phyloP scores from a whole-genome alignment of 2,113 vertebrate genomes.

The Telmatochromis sp. region DNA sequence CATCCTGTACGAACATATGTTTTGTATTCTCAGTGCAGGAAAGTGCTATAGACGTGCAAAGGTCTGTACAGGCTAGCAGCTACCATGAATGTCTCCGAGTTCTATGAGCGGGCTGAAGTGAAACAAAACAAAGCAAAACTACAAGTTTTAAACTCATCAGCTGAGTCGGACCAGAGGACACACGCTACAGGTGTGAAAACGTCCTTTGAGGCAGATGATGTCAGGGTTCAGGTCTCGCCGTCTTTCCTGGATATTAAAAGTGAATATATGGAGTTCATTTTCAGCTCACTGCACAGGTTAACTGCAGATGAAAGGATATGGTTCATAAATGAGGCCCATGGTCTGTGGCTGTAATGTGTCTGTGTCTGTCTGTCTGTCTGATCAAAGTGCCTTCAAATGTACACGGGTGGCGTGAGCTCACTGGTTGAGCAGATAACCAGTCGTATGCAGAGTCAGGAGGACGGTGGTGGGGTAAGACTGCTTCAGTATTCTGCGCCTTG shows the following conservation, averaged over 20 bases:
- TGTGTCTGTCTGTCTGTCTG: neutral
- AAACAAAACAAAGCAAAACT: neutral
- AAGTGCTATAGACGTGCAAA: neutral
- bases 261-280: neutral
- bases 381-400: conserved; percentile 81
- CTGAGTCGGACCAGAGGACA: neutral
- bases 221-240: neutral
- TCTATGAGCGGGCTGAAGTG: neutral
- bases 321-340: neutral
- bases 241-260: neutral
- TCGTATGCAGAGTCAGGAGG: conserved; percentile 84
- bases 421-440: conserved; percentile 88
- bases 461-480: neutral
- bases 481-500: neutral
- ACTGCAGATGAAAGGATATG: neutral
- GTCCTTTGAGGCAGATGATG: neutral
- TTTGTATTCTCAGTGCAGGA: neutral
- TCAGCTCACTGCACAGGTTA: neutral
- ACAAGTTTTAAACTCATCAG: neutral
- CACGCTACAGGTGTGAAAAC: neutral
- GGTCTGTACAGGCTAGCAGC: neutral
- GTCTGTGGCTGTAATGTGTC: neutral
- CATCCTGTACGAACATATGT: neutral
- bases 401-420: conserved; percentile 87
- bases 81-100: neutral